Evolutionary conservation across 2,113 vertebrate genomes (phyloP).

Genomic region (Psilopsiagon aymara): DNA sequence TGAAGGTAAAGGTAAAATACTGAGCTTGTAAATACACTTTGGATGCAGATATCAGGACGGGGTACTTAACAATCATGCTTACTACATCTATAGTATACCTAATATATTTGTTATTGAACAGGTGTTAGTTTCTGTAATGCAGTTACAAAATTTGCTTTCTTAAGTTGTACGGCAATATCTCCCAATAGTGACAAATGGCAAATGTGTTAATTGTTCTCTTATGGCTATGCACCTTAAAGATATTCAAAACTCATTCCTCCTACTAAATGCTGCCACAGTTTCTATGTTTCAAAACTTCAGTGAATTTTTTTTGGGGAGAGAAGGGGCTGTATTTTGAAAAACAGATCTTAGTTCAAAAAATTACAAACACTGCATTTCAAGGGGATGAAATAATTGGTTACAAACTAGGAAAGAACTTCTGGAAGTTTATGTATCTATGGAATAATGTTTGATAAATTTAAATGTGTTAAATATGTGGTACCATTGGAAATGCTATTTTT

Average conservation of each 20-base stretch:
- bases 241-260: neutral
- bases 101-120: neutral
- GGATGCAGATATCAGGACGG: neutral
- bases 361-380: neutral
- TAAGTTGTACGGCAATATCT: neutral
- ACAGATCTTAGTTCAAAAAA: neutral
- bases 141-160: neutral
- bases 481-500: conserved; percentile 7
- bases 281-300: neutral
- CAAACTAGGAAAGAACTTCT: neutral
- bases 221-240: neutral
- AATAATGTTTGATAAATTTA: conserved; percentile 21
- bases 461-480: neutral
- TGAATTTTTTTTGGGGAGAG: rapidly evolving
- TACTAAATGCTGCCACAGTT: neutral
- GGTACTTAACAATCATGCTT: neutral
- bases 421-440: neutral
- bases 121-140: neutral
- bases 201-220: neutral
- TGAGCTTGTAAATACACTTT: neutral
- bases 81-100: neutral
- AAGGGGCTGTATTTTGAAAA: neutral
- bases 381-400: neutral
- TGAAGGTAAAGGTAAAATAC: neutral
- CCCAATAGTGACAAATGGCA: neutral